Evolutionary conservation across 1,140 invertebrate genomes (phyloP), one percentile per base, ranked within the genome.

Genomic region (Homarus americanus): DNA sequence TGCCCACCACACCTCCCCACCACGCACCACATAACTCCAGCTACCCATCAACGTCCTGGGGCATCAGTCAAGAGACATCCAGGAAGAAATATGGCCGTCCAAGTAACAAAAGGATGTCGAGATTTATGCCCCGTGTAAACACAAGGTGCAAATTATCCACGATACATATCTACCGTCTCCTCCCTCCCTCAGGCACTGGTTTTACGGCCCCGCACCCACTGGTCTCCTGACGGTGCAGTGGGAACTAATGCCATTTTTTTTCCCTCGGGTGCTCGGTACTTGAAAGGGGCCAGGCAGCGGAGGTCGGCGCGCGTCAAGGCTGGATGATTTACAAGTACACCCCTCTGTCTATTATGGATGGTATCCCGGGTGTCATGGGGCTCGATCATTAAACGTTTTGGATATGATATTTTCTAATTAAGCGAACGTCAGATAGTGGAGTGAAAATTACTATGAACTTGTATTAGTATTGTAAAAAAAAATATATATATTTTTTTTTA

Each of bases 121-220:
- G 91, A 91, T 87, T 91, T 91, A 91, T 87, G 66, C 69, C 80
- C 36, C 84, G 40, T 73, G 91, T 73, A 87, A 91, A 91, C 84
- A 91, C 66, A 91, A 91, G 91, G 91, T 87, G 84, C 83, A 82
- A 91, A 87, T 91, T 91, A 91, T 91, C 34, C 80, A 38, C 72
- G 79, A 87, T 91, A 86, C 84, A 82, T 76, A 82, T 82, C 84
- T 91, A 44, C 75, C 12, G 53, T 28, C 49, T 41, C 76, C n/a
- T 38, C 82, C 73, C 44, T n/a, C 32, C 85, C 58, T 66, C 34
- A 38, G 58, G 58, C 80, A 24, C 24, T 12, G 44, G 85, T 63
- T 80, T 87, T 80, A 87, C 73, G 72, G 73, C 24, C 73, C 34
- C 32, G 40, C 24, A 86, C 72, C 32, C n/a, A 86, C 38, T 24